Base-by-base conservation (phyloP, 2,888 invertebrate species). In the Limnephilus rhombicus region DNA sequence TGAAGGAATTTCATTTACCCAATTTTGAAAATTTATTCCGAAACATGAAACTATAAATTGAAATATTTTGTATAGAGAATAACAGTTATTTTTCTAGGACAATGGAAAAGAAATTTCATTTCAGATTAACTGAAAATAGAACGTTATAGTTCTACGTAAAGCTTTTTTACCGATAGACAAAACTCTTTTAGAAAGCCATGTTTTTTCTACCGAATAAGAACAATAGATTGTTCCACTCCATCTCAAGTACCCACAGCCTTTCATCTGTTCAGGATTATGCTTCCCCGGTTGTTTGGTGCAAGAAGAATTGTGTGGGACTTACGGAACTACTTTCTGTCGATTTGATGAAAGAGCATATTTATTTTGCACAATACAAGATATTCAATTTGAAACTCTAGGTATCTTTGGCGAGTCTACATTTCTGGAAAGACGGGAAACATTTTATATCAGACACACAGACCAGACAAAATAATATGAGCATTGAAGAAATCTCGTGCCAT, bases 251-350 rank as follows among this genome's bases (percentile, higher is more conserved):
- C 29, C 86, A 68, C 41, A 86, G 86, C 9, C 41, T 4, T 86
- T 86, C 86, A 86, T 86, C 45, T 86, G 29, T 86, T 86, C 45
- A 15, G 86, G 86, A 86, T 86, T 86, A 86, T 86, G 24, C 49
- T 45, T 4, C 29, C 29, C 11, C 37, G 29, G 7, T 49, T 49
- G 45, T 29, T 86, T 11, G 29, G 29, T 29, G 86, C 86, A 45
- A 49, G 5, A n/a, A 37, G 45, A 49, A 49, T 86, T 49, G 37
- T 49, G 15, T 45, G 49, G 29, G 45, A 49, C 49, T 37, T 37
- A 15, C 31, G 11, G n/a, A 49, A 49, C 85, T 49, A n/a, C 31
- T 13, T 68, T 68, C 68, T 68, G 68, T 68, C 68, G 68, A 68
- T 68, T 29, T 41, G 86, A 86, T 13, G 45, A 86, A 49, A 86